These are phyloP conservation scores for Saccopteryx leptura DNA, from an alignment of 2,113 vertebrate genomes.

Conservation along the genomic window DNA sequence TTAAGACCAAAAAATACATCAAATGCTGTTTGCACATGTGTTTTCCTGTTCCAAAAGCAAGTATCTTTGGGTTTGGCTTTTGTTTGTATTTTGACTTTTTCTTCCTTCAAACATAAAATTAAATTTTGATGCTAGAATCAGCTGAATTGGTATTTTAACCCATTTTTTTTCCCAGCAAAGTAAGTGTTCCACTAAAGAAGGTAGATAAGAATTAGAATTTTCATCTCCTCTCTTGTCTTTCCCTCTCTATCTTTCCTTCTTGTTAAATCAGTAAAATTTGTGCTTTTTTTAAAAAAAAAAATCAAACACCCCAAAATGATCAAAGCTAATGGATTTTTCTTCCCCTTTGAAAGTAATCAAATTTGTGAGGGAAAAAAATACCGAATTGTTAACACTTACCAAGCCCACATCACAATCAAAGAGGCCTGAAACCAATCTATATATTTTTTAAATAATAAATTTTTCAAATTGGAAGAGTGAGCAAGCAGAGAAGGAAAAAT, in stretches of 20 bases:
- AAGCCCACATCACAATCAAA: slow-evolving; percentile 87
- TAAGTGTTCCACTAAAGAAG: slow-evolving; percentile 87
- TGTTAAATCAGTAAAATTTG: slow-evolving; percentile 82
- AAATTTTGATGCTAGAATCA: slow-evolving; percentile 87
- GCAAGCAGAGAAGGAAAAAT: slow-evolving; percentile 69
- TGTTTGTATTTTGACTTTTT: slow-evolving; percentile 75
- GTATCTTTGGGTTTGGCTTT: slow-evolving; percentile 70
- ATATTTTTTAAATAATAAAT: slow-evolving; percentile 67
- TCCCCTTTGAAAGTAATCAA: slow-evolving; percentile 85
- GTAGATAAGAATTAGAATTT: slow-evolving; percentile 86
- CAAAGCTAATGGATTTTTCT: slow-evolving; percentile 84
- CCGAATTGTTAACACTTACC: slow-evolving; percentile 79
- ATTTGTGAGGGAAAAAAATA: slow-evolving; percentile 60
- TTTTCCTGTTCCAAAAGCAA: slow-evolving; percentile 72
- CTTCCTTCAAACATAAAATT: slow-evolving; percentile 59
- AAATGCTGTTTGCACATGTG: slow-evolving; percentile 66
- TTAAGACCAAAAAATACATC: slow-evolving; percentile 50
- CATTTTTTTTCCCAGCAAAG: slow-evolving; percentile 88
- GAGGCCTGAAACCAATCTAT: slow-evolving; percentile 84
- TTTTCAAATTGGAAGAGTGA: slow-evolving; percentile 81
- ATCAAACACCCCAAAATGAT: slow-evolving; percentile 72
- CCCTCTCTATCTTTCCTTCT: slow-evolving; percentile 81
- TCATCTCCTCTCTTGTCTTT: slow-evolving; percentile 84
- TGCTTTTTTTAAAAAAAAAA: background rate
- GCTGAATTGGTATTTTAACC: slow-evolving; percentile 85